Evolutionary conservation across 2,113 vertebrate species (phyloP).

Genomic region (Drymodes brunneopygia): DNA sequence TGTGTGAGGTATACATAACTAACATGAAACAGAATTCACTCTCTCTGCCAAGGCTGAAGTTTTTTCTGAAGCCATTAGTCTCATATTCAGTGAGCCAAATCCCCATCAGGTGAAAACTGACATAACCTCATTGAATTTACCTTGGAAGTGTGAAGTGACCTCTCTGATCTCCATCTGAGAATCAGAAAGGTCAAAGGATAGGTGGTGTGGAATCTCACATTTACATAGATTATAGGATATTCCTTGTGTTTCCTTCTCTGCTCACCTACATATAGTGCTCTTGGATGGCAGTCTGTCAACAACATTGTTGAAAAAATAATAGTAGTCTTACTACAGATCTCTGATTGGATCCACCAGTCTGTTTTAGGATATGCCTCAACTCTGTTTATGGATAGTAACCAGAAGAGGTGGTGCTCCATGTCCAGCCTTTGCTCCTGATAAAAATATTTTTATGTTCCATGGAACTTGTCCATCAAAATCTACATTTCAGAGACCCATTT

Average conservation of each 20-base stretch:
- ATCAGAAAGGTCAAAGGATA: not conserved
- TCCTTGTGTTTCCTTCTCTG: not conserved
- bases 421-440: not conserved
- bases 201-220: not conserved
- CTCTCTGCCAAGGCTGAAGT: not conserved
- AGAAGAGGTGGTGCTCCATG: not conserved
- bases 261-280: not conserved
- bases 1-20: slow-evolving; percentile 48
- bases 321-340: not conserved
- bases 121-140: not conserved
- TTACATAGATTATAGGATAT: not conserved
- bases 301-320: not conserved
- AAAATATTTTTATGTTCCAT: not conserved
- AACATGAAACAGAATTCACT: slow-evolving; percentile 17
- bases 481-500: not conserved
- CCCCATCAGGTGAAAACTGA: not conserved
- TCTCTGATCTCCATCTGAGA: not conserved
- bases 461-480: not conserved
- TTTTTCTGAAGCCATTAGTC: slow-evolving; percentile 29
- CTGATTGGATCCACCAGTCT: not conserved
- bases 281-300: not conserved
- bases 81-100: not conserved
- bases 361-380: not conserved
- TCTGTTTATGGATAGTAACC: not conserved
- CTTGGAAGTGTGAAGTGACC: not conserved